Percentiles rank a stretch among this genome's conserved stretches.
These are phyloP conservation scores for Zaprionus africanus DNA, from an alignment of 1,140 invertebrate species.

Conservation along the genomic window DNA sequence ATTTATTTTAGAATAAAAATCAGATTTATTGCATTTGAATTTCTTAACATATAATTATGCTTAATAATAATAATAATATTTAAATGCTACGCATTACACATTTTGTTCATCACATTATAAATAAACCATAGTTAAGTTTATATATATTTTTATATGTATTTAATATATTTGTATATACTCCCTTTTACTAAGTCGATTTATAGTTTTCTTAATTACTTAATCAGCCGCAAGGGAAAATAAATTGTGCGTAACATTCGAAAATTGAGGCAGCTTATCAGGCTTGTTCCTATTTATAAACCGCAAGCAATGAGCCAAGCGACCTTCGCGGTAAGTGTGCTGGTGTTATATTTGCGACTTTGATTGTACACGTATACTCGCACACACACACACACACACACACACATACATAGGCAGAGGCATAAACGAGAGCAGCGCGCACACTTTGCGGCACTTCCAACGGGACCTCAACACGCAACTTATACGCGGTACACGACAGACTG, in stretches of 20 bases:
- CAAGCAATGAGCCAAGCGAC: neutral
- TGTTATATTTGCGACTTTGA: neutral
- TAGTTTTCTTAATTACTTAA: neutral
- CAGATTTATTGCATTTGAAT: too few species aligned
- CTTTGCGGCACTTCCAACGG: constrained; percentile 51
- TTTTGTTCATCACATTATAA: too few species aligned
- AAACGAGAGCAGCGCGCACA: constrained; percentile 25
- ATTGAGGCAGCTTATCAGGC: neutral
- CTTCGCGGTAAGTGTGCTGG: neutral
- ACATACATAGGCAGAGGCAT: constrained; percentile 9
- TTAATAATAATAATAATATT: too few species aligned
- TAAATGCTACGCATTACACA: too few species aligned
- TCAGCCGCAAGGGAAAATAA: neutral
- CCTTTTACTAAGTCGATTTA: neutral
- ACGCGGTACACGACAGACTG: constrained; percentile 15
- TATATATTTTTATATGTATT: neutral
- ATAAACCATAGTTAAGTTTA: neutral
- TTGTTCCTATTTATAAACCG: neutral
- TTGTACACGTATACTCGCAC: neutral
- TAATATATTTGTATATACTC: neutral
- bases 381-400: constrained; percentile 6
- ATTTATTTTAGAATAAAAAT: too few species aligned
- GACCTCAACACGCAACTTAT: constrained; percentile 35
- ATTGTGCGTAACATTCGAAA: neutral
- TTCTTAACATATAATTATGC: too few species aligned